Evolutionary conservation across 2,888 invertebrate species (phyloP).

Genomic region (Iselma pallidipennis): DNA sequence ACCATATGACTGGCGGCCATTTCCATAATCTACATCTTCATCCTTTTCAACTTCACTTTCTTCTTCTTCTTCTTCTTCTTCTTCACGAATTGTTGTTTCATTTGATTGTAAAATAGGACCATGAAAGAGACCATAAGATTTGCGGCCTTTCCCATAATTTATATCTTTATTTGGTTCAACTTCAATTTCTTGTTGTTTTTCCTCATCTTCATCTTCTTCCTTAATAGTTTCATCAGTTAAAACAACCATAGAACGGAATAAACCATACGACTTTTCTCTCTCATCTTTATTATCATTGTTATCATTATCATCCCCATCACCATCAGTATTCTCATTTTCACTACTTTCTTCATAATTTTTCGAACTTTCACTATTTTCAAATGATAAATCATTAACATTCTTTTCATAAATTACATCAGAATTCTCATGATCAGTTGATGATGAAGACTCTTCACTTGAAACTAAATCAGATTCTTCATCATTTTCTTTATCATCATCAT

Average conservation of each 20-base stretch:
- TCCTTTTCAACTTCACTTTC: conserved; percentile 10
- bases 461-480: conserved; percentile 13
- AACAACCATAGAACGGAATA: too few species aligned
- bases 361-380: neutral
- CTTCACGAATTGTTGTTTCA: neutral
- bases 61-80: conserved; percentile 11
- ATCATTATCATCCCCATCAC: conserved; percentile 1
- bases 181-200: neutral
- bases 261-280: too few species aligned
- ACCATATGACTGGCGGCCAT: neutral
- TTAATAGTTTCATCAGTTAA: neutral
- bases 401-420: neutral
- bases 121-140: neutral
- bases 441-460: neutral
- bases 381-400: conserved; percentile 7
- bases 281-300: neutral
- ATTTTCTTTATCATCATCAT: conserved; percentile 10
- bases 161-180: neutral
- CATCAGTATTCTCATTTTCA: neutral
- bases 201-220: neutral
- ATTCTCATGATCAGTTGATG: neutral
- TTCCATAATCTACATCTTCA: neutral
- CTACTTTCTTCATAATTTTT: neutral
- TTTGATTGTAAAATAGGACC: neutral
- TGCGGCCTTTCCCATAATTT: neutral